phyloP scores from a whole-genome alignment of 2,888 invertebrate species.

The Galerucella nymphaeae region DNA sequence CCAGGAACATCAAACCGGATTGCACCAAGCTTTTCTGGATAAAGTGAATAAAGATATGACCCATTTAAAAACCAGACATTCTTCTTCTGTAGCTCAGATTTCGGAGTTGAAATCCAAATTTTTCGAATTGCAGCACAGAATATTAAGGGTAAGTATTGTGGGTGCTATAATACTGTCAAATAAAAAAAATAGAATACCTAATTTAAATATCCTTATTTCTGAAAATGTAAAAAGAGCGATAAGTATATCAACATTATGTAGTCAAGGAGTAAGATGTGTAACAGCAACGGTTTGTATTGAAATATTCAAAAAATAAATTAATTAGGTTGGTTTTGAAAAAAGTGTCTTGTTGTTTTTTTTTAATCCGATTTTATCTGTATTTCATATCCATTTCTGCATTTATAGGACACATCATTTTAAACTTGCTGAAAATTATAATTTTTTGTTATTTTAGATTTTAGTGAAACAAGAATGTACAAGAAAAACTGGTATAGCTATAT shows the following conservation, averaged over 20 bases:
- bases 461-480: conserved; percentile 88
- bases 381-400: too few species aligned
- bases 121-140: conserved; percentile 83
- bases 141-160: conserved; percentile 74
- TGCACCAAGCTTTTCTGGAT: conserved; percentile 84
- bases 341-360: too few species aligned
- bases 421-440: conserved; percentile 31
- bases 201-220: too few species aligned
- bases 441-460: conserved; percentile 72
- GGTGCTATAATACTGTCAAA: not conserved
- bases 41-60: conserved; percentile 82
- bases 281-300: too few species aligned
- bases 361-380: too few species aligned
- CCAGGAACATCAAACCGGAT: conserved; percentile 84
- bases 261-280: too few species aligned
- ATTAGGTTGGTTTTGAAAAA: too few species aligned
- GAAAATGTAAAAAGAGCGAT: too few species aligned
- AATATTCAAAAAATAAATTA: too few species aligned
- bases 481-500: conserved; percentile 88
- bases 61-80: conserved; percentile 83
- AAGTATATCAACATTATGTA: too few species aligned
- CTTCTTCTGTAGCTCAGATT: conserved; percentile 82
- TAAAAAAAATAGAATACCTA: too few species aligned
- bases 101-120: conserved; percentile 85
- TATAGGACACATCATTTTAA: not conserved